Percentiles rank a stretch among this genome's conserved stretches.
Conservation (phyloP, 2,888 invertebrate genomes). For the Seira sanloemensis region DNA sequence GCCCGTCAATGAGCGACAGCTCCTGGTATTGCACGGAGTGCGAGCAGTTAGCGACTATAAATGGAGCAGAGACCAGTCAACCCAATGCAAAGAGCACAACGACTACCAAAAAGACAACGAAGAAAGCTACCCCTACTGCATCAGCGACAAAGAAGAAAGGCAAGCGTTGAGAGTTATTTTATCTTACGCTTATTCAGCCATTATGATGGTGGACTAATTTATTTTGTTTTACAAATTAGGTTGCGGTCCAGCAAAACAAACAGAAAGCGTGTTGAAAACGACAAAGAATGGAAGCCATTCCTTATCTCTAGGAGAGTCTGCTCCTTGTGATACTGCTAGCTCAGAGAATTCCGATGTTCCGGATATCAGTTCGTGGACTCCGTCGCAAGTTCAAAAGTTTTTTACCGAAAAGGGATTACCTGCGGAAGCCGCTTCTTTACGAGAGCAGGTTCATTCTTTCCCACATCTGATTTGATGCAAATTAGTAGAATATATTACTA, state of each 20-base stretch:
- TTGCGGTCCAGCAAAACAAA: background rate
- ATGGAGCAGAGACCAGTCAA: background rate
- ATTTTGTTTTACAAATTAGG: too few species aligned
- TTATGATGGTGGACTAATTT: too few species aligned
- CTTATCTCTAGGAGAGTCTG: background rate
- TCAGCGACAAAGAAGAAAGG: too few species aligned
- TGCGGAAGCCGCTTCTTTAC: slow-evolving; percentile 87
- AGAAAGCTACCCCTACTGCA: background rate
- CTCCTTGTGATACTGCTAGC: background rate
- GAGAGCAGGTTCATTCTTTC: slow-evolving; percentile 85
- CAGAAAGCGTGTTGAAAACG: background rate
- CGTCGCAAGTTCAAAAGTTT: slow-evolving; percentile 82
- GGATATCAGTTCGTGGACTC: slow-evolving; percentile 58
- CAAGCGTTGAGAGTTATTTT: too few species aligned
- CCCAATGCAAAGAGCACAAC: background rate
- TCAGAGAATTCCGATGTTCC: slow-evolving; percentile 20
- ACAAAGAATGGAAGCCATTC: background rate
- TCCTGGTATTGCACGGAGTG: slow-evolving; percentile 56
- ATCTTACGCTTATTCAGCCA: too few species aligned
- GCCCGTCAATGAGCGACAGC: slow-evolving; percentile 13
- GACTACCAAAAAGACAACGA: background rate
- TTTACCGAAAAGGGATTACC: slow-evolving; percentile 85
- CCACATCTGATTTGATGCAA: too few species aligned
- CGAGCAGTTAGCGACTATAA: background rate
- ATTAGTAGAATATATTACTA: too few species aligned